Evolutionary conservation across 2,888 invertebrate species (phyloP), one percentile per base, ranked within the genome.

Genomic region (Theretra japonica): DNA sequence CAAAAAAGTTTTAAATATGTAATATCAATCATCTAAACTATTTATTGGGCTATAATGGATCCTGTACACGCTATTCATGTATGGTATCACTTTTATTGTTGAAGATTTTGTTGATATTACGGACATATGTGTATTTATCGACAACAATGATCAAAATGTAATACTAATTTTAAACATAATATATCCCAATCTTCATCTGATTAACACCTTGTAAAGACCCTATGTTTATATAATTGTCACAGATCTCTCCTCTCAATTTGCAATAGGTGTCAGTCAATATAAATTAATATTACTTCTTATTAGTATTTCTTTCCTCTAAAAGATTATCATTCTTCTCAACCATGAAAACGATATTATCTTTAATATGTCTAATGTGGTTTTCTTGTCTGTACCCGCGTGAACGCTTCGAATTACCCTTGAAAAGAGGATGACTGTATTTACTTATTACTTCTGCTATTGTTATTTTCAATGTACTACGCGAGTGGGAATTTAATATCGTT

Each of bases 291-390:
- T 15, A 11, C 41, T 41, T 41, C 11, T 23, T 41, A 48, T 48
- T 65, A 48, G 41, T 25, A 48, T 65, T 65, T 65, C 23, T 23
- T 48, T 21, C 41, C 17, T 23, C 48, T 65, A 48, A 65, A 48
- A 65, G 41, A 65, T 65, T 65, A 41, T n/a, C 23, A 3, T 11
- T 17, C 23, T 48, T 41, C 48, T 21, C 21, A 62, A 41, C 48
- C 65, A 23, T 48, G 41, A 6, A 65, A 65, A 41, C 23, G 17
- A 23, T 17, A 48, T 23, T 65, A 65, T 48, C 41, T 65, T 21
- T 23, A 65, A 48, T 48, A 65, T 17, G 48, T 65, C 33, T 65
- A 41, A 65, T 65, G 65, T 65, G 65, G 17, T 48, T 65, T 41
- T 65, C 65, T 25, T 65, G 65, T 65, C 48, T 23, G 21, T 48